Evolutionary conservation across 2,888 invertebrate genomes (phyloP), one percentile per base, ranked within the genome.

Genomic region (Cactoblastis cactorum): DNA sequence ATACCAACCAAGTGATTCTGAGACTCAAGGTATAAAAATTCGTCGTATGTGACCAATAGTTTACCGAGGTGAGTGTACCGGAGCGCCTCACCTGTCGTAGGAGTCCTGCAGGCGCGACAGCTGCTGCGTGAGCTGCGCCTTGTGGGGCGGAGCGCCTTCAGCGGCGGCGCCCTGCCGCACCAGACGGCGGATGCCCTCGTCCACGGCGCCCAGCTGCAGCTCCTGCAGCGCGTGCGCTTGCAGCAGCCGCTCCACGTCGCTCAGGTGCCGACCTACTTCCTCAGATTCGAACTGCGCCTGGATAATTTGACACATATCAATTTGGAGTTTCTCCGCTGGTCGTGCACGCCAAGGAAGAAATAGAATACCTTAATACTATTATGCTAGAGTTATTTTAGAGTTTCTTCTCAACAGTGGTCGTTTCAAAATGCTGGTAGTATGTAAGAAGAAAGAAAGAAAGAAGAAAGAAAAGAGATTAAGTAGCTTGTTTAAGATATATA

Each of bases 201-300:
- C 96, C 53, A 97, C 91, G 0, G 97, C 95, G 1, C 95, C 95
- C 0, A 98, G 94, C 82, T 97, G 97, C 54, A 98, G 85, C 77
- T 99, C 98, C 65, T 96, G 95, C 41, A 99, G 88, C 12, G 95
- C 95, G 82, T 99, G 98, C 55, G 97, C 97, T 66, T 98, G 98
- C 50, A 99, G 86, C 37, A 98, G 89, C 59, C 99, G 98, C 78
- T 99, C 98, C 6, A 98, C 98, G 33, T 96, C 98, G 55, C 97
- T 91, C 47, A 99, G 88, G 89, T 99, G 99, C 0, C 97, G 95
- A 0, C 98, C 98, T 2, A 96, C 95, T 74, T 98, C 98, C 49
- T 94, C 95, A 0, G 97, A 96, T 54, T 93, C 92, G 79, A 95
- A 93, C 61, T 92, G 92, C 0, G 91, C 79, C 93, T 94, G 73